Percentiles rank a stretch among this genome's conserved stretches.
phyloP scores from a whole-genome alignment of 2,888 invertebrate species.

The Thyatira batis region DNA sequence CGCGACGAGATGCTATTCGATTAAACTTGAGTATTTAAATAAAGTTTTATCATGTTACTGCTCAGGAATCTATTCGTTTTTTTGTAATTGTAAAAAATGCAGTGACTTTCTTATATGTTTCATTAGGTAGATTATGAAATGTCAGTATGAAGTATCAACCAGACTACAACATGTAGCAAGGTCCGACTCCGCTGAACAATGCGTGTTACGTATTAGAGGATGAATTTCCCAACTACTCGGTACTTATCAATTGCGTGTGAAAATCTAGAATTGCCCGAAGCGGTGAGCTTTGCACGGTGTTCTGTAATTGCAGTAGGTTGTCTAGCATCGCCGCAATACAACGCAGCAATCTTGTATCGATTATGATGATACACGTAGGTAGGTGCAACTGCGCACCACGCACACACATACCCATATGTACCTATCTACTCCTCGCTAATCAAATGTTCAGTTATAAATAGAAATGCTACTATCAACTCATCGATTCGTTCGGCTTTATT shows the following conservation, averaged over 20 bases:
- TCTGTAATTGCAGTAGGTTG: conserved; percentile 61
- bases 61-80: not conserved
- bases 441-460: conserved; percentile 47
- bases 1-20: conserved; percentile 35
- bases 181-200: not conserved
- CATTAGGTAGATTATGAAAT: too few species aligned
- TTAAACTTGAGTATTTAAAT: conserved; percentile 35
- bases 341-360: conserved; percentile 66
- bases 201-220: conserved; percentile 24
- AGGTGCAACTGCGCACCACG: conserved; percentile 24
- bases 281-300: conserved; percentile 48
- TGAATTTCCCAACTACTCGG: conserved; percentile 26
- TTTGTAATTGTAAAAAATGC: not conserved
- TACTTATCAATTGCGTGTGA: conserved; percentile 63
- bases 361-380: conserved; percentile 55
- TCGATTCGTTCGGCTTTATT: conserved; percentile 55
- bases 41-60: not conserved
- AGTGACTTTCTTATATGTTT: too few species aligned
- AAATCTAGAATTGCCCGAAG: conserved; percentile 58
- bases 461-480: conserved; percentile 37
- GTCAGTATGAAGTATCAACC: too few species aligned
- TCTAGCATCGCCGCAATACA: conserved; percentile 47
- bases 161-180: too few species aligned
- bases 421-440: conserved; percentile 46
- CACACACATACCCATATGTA: conserved; percentile 48